Evolutionary conservation across 2,888 invertebrate genomes (phyloP).

Genomic region (Eurytoma californica): DNA sequence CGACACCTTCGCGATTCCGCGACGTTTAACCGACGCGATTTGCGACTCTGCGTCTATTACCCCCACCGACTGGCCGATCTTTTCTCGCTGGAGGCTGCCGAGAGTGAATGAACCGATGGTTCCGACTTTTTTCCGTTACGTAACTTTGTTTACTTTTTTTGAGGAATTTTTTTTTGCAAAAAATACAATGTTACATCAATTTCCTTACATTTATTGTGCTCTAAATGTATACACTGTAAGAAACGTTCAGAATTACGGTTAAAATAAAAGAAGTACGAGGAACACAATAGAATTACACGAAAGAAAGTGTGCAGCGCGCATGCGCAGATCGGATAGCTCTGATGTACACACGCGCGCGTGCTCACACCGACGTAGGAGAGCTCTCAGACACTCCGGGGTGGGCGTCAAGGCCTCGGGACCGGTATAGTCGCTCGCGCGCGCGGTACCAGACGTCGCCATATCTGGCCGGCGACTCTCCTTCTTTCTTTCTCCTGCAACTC

Average conservation of each 20-base stretch:
- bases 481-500: slow-evolving; percentile 10
- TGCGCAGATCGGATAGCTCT: background rate
- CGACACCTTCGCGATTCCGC: slow-evolving; percentile 44
- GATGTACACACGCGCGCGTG: background rate
- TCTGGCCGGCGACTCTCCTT: slow-evolving; percentile 30
- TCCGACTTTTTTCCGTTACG: background rate
- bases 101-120: background rate
- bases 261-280: too few species aligned
- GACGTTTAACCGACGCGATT: slow-evolving; percentile 5
- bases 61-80: background rate
- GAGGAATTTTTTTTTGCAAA: too few species aligned
- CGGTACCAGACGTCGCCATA: slow-evolving; percentile 39
- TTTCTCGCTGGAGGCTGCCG: background rate
- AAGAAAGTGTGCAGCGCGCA: background rate
- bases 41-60: slow-evolving; percentile 12
- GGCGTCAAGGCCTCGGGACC: slow-evolving; percentile 51
- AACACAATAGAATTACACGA: background rate
- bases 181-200: too few species aligned
- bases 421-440: slow-evolving; percentile 11
- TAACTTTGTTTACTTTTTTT: background rate
- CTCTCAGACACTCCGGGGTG: slow-evolving; percentile 23
- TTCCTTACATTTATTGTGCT: too few species aligned
- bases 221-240: too few species aligned
- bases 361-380: background rate
- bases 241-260: too few species aligned